Base-by-base conservation (phyloP, 2,113 vertebrate species). In the Apeltes quadracus region DNA sequence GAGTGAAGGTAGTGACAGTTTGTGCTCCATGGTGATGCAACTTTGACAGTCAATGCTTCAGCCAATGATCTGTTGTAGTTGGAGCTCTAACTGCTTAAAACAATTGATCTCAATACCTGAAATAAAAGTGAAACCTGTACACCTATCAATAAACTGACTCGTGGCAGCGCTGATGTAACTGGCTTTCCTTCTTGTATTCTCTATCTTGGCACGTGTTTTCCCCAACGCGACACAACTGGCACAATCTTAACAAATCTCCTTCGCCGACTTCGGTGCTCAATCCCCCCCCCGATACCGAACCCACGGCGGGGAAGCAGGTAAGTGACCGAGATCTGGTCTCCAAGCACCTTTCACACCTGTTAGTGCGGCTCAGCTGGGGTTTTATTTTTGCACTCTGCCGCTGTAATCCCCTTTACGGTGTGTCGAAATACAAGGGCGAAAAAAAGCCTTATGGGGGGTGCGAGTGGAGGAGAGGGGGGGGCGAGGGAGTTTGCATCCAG, bases 371-470 rank as follows among this genome's bases (percentile, higher is more conserved):
- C 59, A 44, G 63, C 29, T 5, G 77, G 66, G 66, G 59, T 75
- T 90, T 87, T 75, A 53, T 79, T 89, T 75, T 29, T 29, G 29
- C 85, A 85, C 85, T 88, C 78, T 75, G 54, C 53, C 25, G 67
- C 63, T 80, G 87, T 91, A 91, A 92, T 93, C 90, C 82, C 29
- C 83, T 93, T 90, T 89, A 27, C 43, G 12, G 83, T 74, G 74
- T 92, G 89, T 84, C 87, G 72, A 82, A 80, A 77, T 82, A 87
- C 71, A 75, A 82, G 67, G 22, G 50, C 38, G 27, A 78, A 69
- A 50, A 64, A 72, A 64, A 75, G 48, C 71, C 67, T 61, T 44
- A 20, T 3, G 53, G 74, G 78, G 76, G 76, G 85, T 61, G 55
- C 14, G 63, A 71, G 65, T 44, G 25, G 64, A 58, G 70, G 72